These are phyloP conservation scores for Latheticus oryzae DNA, from an alignment of 2,888 invertebrate genomes.

Conservation along the genomic window DNA sequence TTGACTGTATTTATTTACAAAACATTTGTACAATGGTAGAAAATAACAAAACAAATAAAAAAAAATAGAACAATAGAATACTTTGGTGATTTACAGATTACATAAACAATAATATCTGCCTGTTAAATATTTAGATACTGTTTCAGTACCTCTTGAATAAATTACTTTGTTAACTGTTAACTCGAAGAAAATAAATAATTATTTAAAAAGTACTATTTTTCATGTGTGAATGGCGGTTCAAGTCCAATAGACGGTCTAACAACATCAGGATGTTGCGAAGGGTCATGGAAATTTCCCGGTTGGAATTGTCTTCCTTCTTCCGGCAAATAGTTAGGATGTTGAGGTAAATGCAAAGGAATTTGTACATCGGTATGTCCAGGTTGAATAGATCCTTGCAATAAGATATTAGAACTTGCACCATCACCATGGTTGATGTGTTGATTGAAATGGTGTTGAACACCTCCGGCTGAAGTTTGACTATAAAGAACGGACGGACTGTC, in stretches of 20 bases:
- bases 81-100: neutral
- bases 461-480: conserved; percentile 45
- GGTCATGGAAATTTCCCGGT: conserved; percentile 37
- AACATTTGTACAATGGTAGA: conserved; percentile 14
- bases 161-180: no score
- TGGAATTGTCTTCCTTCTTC: conserved; percentile 42
- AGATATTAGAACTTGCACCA: conserved; percentile 41
- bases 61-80: neutral
- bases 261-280: conserved; percentile 43
- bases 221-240: conserved; percentile 52
- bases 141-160: no score
- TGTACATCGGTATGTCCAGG: conserved; percentile 60
- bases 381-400: conserved; percentile 50
- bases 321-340: conserved; percentile 54
- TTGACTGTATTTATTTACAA: conserved; percentile 35
- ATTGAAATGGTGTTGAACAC: conserved; percentile 41
- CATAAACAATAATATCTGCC: neutral
- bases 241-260: conserved; percentile 54
- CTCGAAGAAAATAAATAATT: conserved; percentile 26
- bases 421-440: conserved; percentile 36
- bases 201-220: conserved; percentile 18
- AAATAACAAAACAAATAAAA: conserved; percentile 9
- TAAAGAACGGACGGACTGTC: conserved; percentile 42
- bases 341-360: conserved; percentile 58
- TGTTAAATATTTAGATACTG: conserved; percentile 1